These are phyloP conservation scores for Caranx melampygus DNA, from an alignment of 2,113 vertebrate species.

Conservation along the genomic window DNA sequence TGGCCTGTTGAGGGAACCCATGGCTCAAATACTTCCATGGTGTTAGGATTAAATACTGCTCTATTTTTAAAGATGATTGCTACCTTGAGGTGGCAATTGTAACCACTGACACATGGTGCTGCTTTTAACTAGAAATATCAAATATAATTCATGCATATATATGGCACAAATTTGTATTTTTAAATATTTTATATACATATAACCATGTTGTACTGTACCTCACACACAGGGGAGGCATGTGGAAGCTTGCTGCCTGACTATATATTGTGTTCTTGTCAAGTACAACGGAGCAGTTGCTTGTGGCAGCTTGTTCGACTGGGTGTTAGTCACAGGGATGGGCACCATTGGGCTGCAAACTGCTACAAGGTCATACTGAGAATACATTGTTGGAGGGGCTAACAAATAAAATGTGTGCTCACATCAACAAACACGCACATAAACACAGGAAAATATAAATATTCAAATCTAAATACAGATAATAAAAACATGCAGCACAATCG, in stretches of 20 bases:
- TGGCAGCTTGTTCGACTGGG: constrained; percentile 56
- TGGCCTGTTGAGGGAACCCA: not conserved
- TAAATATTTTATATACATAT: not conserved
- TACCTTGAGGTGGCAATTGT: constrained; percentile 5
- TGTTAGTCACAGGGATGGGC: constrained; percentile 62
- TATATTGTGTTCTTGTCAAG: constrained; percentile 30
- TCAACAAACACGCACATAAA: constrained; percentile 38
- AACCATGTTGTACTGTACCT: not conserved
- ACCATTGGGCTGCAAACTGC: constrained; percentile 53
- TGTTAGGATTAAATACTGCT: constrained; percentile 11
- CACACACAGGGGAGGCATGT: constrained; percentile 5
- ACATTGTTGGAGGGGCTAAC: constrained; percentile 28
- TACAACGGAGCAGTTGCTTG: constrained; percentile 33
- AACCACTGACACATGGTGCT: not conserved
- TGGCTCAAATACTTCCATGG: constrained; percentile 23
- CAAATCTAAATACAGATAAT: not conserved
- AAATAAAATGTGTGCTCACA: constrained; percentile 31
- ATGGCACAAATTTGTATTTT: no score
- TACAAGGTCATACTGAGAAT: constrained; percentile 60
- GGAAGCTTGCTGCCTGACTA: constrained; percentile 6
- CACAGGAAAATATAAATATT: not conserved
- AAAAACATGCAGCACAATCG: no score
- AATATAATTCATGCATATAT: not conserved
- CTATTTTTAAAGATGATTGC: constrained; percentile 33
- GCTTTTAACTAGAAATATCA: not conserved